Conservation (phyloP, 2,888 invertebrate genomes). For the Hydroisotoma schaefferi region DNA sequence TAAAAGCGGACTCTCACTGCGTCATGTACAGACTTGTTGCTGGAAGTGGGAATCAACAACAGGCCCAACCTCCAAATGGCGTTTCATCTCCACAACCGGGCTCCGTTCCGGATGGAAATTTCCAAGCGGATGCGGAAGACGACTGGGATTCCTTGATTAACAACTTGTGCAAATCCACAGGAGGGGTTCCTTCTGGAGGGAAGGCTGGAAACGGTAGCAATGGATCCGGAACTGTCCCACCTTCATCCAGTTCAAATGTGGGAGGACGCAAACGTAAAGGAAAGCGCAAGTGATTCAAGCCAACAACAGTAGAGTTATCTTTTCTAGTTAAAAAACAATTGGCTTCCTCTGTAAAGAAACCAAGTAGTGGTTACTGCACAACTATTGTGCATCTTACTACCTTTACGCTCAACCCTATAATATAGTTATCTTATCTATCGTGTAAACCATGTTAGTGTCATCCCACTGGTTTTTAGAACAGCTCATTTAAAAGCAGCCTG, state of each 20-base stretch:
- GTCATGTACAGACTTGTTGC: constrained; percentile 55
- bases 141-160: constrained; percentile 46
- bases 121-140: constrained; percentile 34
- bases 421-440: no score
- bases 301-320: no score
- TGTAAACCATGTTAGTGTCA: no score
- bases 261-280: constrained; percentile 37
- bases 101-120: constrained; percentile 19
- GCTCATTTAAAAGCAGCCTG: no score
- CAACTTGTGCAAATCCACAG: constrained; percentile 40
- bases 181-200: constrained; percentile 27
- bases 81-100: constrained; percentile 25
- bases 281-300: constrained; percentile 34
- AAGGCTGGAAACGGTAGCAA: constrained; percentile 1
- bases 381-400: no score
- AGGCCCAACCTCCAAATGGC: constrained; percentile 31
- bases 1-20: constrained; percentile 59
- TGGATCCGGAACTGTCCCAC: not conserved
- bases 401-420: no score
- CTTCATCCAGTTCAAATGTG: constrained; percentile 17
- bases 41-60: constrained; percentile 50
- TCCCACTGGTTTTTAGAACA: no score
- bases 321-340: not conserved
- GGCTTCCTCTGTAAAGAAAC: not conserved
- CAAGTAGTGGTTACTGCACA: not conserved